Base-by-base conservation (phyloP, 2,113 vertebrate species). In the Charadrius vociferus region DNA sequence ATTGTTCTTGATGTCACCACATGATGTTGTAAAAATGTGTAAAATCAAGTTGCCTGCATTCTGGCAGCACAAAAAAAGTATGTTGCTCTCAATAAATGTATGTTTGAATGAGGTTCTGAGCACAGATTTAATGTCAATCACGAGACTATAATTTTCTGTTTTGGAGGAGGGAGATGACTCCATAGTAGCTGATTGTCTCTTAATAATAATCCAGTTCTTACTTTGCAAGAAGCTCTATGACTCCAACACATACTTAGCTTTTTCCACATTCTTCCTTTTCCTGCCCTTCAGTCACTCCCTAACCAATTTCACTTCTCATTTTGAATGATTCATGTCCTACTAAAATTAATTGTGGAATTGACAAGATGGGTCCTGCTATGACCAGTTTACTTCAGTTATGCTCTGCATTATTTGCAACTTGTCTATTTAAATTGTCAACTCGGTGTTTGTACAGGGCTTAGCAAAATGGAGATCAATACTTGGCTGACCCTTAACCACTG, bases 391-490 rank as follows among this genome's bases (percentile, higher is more conserved):
- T 36, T 20, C 43, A 62, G 19, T 56, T 84, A 67, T 16, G 15
- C 3, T 81, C n/a, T 55, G 55, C 17, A 15, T 71, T 71, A 41
- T 74, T 89, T 86, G 47, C 22, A 78, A 37, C 36, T 56, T 13
- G 1, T 63, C 77, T 81, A 5, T 59, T 91, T 87, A 89, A 47
- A 74, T 47, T 87, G 55, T 66, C 75, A 86, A 7, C 34, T 73
- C 39, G 29, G 9, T 26, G 10, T 58, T 85, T 61, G 14, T 34
- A 78, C 56, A 59, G 14, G 9, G 34, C 32, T 88, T 94, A 93
- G 80, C 24, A 91, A 95, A 94, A 87, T 39, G 30, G 10, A 3
- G 61, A 91, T 93, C 93, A 86, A 91, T 91, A 96, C 17, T n/a
- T 94, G 68, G 27, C 61, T 94, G 81, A 93, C 39, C 80, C 32